Conservation (phyloP, 2,888 invertebrate genomes). For the Tenthredo scrophulariae region DNA sequence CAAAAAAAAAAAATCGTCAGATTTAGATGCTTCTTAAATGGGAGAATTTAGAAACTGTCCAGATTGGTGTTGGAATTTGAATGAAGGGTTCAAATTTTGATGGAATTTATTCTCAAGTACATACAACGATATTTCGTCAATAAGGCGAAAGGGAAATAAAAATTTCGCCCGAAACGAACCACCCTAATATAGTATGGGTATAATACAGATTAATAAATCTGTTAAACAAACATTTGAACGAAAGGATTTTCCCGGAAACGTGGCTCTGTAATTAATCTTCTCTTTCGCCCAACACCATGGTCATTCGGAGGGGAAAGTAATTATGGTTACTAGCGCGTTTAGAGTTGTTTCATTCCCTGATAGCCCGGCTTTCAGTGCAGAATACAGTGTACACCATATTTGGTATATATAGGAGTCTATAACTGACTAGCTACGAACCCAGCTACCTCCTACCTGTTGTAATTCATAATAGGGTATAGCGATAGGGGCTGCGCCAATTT, state of each 20-base stretch:
- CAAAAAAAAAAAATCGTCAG: too few relatives aligned
- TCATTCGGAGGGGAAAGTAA: neutral
- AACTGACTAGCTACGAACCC: neutral
- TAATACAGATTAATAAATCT: neutral
- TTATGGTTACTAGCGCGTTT: neutral
- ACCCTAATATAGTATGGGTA: too few relatives aligned
- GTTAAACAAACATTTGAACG: neutral
- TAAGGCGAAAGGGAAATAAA: too few relatives aligned
- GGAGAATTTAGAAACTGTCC: too few relatives aligned
- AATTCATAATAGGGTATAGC: slow-evolving; percentile 34
- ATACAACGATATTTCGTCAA: too few relatives aligned
- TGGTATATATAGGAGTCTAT: neutral
- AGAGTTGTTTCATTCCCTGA: slow-evolving; percentile 2
- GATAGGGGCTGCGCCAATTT: slow-evolving; percentile 21
- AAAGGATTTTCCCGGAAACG: neutral
- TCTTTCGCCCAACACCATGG: neutral
- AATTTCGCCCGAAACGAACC: too few relatives aligned
- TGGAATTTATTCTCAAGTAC: too few relatives aligned
- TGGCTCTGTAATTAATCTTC: slow-evolving; percentile 3
- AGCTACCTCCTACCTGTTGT: neutral
- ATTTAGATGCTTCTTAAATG: too few relatives aligned
- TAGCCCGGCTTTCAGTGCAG: neutral
- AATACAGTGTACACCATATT: neutral
- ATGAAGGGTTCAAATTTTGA: too few relatives aligned
- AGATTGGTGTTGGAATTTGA: too few relatives aligned